Conservation (phyloP, 2,797 vertebrate genomes). For the Scarus forsteni region DNA sequence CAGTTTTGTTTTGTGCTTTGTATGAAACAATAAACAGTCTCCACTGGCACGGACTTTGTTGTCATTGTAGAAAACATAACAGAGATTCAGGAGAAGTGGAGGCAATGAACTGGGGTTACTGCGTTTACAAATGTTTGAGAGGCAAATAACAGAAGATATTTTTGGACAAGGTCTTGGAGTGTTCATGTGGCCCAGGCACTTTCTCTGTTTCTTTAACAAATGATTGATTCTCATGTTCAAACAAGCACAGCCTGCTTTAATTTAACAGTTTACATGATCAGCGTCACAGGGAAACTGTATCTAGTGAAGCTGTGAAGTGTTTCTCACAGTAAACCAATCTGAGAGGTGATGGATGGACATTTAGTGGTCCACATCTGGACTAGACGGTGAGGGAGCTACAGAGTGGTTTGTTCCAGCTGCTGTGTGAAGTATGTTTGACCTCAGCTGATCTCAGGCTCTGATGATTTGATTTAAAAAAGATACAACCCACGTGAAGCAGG, state of each 20-base stretch:
- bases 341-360: slow-evolving; percentile 1
- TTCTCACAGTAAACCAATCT: background rate
- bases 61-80: slow-evolving; percentile 64
- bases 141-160: slow-evolving; percentile 27
- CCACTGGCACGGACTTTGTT: slow-evolving; percentile 73
- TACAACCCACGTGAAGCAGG: no score
- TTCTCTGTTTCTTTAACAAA: slow-evolving; percentile 3
- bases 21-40: slow-evolving; percentile 75
- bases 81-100: slow-evolving; percentile 60
- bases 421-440: background rate
- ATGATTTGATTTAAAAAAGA: no score
- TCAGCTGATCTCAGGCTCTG: no score
- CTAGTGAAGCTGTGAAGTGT: slow-evolving; percentile 26
- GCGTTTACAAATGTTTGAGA: slow-evolving; percentile 28
- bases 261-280: slow-evolving; percentile 29
- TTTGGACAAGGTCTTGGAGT: background rate
- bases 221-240: slow-evolving; percentile 25
- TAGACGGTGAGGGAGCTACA: slow-evolving; percentile 20
- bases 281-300: slow-evolving; percentile 10
- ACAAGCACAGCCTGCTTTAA: slow-evolving; percentile 16
- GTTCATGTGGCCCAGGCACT: slow-evolving; percentile 14
- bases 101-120: slow-evolving; percentile 73
- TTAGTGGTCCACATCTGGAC: slow-evolving; percentile 37
- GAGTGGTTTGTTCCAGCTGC: slow-evolving; percentile 38
- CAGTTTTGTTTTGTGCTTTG: slow-evolving; percentile 72